Percentiles rank a stretch among this genome's conserved stretches.
These are phyloP conservation scores for Sesia apiformis DNA, from an alignment of 2,888 invertebrate genomes.

Conservation along the genomic window DNA sequence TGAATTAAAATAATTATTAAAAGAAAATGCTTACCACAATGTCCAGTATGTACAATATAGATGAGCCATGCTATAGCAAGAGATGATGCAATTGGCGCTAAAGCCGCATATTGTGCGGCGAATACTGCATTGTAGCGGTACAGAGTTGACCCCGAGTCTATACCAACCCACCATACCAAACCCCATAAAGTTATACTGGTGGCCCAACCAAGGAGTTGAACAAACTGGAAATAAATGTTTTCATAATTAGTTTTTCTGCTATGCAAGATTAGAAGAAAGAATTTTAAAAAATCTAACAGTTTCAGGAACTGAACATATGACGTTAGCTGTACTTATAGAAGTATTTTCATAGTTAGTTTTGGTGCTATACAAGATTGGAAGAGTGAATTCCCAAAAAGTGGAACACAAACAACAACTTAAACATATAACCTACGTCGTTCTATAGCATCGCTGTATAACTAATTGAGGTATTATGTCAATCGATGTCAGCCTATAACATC, in stretches of 20 bases:
- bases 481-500: no score
- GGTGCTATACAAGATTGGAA: no score
- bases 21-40: constrained; percentile 51
- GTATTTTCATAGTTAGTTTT: no score
- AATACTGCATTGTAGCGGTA: constrained; percentile 76
- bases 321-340: no score
- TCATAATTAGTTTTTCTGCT: background rate
- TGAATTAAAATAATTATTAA: no score
- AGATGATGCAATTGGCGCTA: constrained; percentile 77
- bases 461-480: no score
- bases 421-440: no score
- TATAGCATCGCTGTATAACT: no score
- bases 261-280: background rate
- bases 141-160: constrained; percentile 70
- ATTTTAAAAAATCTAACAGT: background rate
- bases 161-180: constrained; percentile 77
- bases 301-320: no score
- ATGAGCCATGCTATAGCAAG: constrained; percentile 78
- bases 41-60: constrained; percentile 74
- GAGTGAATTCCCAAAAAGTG: no score
- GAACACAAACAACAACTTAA: no score
- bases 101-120: constrained; percentile 78
- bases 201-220: constrained; percentile 72
- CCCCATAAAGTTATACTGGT: constrained; percentile 50
- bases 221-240: constrained; percentile 39